These are phyloP conservation scores for Darevskia nairensis DNA, from an alignment of 2,797 vertebrate genomes.

Conservation along the genomic window DNA sequence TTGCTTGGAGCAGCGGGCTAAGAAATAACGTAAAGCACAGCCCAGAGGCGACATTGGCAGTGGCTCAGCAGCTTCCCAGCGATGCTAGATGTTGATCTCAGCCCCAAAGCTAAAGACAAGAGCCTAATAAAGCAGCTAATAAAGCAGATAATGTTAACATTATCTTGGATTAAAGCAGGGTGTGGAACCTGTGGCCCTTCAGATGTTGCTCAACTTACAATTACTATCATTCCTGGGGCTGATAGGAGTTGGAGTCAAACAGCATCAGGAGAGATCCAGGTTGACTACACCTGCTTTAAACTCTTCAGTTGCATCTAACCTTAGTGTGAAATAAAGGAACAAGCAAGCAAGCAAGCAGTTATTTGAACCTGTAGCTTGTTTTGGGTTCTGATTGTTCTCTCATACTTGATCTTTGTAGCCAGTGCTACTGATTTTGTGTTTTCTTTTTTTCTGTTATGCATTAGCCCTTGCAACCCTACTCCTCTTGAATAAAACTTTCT, in stretches of 20 bases:
- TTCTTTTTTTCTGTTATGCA: slow-evolving; percentile 12
- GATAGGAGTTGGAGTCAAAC: background rate
- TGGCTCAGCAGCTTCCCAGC: background rate
- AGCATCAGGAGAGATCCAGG: background rate
- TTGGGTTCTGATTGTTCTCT: slow-evolving; percentile 21
- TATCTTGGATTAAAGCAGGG: background rate
- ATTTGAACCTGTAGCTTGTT: slow-evolving; percentile 8
- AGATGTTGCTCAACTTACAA: background rate
- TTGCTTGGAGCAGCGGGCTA: background rate
- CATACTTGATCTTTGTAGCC: background rate
- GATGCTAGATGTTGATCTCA: background rate
- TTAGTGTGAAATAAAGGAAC: background rate
- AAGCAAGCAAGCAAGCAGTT: background rate
- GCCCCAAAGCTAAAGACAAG: background rate
- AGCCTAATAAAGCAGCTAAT: background rate
- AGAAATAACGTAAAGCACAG: background rate
- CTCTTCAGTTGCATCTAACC: background rate
- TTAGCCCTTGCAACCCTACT: background rate
- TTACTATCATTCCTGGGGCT: background rate
- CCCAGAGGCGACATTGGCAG: background rate
- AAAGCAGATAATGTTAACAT: background rate
- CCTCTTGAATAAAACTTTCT: slow-evolving; percentile 1
- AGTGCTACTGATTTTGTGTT: background rate
- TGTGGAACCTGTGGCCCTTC: background rate
- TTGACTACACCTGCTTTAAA: background rate